Evolutionary conservation across 2,113 vertebrate species (phyloP).

Genomic region (Paradisaea rubra): DNA sequence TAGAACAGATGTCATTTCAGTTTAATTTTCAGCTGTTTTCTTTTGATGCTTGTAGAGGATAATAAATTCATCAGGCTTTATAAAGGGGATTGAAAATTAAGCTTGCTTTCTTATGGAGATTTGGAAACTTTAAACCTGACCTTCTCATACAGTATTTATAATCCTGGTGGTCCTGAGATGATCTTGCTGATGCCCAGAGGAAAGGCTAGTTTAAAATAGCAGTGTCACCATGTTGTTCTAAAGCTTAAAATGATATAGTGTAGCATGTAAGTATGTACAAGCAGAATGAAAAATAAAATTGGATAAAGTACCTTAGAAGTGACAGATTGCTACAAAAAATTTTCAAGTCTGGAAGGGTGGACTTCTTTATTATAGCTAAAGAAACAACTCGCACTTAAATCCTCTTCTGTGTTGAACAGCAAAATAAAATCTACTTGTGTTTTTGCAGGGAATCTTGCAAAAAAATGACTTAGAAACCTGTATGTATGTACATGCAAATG

Average conservation of each 20-base stretch:
- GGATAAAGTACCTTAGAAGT: not conserved
- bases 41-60: slow-evolving; percentile 24
- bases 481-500: not conserved
- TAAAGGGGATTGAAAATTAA: slow-evolving; percentile 34
- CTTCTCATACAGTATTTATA: slow-evolving; percentile 73
- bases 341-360: not conserved
- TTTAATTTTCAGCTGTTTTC: slow-evolving; percentile 42
- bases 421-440: not conserved
- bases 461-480: not conserved
- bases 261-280: not conserved
- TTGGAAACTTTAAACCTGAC: slow-evolving; percentile 72
- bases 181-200: slow-evolving; percentile 43
- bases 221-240: slow-evolving; percentile 20
- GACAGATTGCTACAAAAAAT: not conserved
- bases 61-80: slow-evolving; percentile 43
- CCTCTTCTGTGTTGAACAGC: not conserved
- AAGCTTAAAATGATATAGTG: not conserved
- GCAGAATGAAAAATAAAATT: not conserved
- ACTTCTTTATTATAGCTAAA: not conserved
- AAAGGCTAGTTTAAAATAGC: slow-evolving; percentile 68
- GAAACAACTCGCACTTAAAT: not conserved
- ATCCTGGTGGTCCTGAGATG: slow-evolving; percentile 60
- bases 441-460: not conserved
- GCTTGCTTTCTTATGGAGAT: slow-evolving; percentile 61
- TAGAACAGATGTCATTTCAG: not conserved